These are phyloP conservation scores for Metopolophium dirhodum DNA, from an alignment of 1,140 invertebrate genomes.

Conservation along the genomic window DNA sequence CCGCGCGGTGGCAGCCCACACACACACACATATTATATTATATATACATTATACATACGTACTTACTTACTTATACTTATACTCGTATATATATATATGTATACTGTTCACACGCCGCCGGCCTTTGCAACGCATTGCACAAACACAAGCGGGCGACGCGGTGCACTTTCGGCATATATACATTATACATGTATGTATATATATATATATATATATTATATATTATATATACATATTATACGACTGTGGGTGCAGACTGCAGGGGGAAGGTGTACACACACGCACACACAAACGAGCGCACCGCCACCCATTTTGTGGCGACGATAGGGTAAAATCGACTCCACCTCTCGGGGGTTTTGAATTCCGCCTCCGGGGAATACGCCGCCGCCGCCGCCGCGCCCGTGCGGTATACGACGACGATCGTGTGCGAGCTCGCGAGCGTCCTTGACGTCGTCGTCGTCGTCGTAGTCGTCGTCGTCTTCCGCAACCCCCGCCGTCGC, in stretches of 20 bases:
- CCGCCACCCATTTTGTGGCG: conserved; percentile 54
- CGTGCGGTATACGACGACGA: not conserved
- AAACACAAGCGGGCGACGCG: not conserved
- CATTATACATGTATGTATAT: not conserved
- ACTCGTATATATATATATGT: not conserved
- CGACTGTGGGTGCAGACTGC: not conserved
- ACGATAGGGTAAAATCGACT: conserved; percentile 60
- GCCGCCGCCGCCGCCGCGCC: conserved; percentile 45
- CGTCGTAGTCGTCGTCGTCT: conserved; percentile 48
- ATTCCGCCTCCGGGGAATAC: conserved; percentile 62
- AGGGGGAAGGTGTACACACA: not conserved
- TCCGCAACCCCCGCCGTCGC: not conserved
- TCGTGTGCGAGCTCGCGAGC: conserved; percentile 11
- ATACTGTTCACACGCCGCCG: not conserved
- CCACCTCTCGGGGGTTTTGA: conserved; percentile 61
- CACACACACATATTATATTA: not conserved
- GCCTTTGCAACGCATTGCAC: not conserved
- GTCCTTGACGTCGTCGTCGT: conserved; percentile 56
- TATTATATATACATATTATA: not conserved
- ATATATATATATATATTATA: not conserved
- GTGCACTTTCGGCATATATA: not conserved
- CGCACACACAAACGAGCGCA: not conserved
- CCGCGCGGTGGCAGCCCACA: not conserved
- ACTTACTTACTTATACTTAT: not conserved
- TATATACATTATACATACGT: not conserved